A percentile compares a stretch with the other conserved stretches of the same genome.
Conservation (phyloP, 1,140 invertebrate genomes). For the Amphibalanus amphitrite region DNA sequence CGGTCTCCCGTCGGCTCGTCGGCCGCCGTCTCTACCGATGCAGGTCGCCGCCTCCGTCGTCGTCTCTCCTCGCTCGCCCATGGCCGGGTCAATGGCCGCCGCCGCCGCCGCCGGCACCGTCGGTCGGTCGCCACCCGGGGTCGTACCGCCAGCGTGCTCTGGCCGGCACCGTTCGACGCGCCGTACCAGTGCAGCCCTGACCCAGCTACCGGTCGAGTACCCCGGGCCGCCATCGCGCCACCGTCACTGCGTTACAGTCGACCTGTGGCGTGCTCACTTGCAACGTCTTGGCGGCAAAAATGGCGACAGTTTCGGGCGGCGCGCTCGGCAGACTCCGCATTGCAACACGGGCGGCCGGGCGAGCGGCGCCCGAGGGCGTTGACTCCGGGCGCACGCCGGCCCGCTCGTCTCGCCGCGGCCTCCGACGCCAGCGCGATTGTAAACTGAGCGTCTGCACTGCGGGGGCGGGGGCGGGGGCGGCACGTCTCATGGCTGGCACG, state of each 20-base stretch:
- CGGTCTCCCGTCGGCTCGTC: too few species aligned
- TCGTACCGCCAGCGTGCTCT: background rate
- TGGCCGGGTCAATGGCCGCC: background rate
- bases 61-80: too few species aligned
- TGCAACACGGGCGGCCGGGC: background rate
- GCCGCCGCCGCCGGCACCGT: too few species aligned
- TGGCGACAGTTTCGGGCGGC: background rate
- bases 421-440: too few species aligned
- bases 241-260: too few species aligned
- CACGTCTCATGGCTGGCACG: too few species aligned
- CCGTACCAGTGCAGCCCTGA: background rate
- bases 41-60: too few species aligned
- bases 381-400: background rate
- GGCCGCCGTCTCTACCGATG: background rate
- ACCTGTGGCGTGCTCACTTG: background rate
- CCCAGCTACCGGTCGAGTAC: background rate
- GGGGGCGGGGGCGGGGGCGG: too few species aligned
- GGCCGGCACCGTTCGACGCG: too few species aligned
- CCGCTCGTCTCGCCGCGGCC: too few species aligned
- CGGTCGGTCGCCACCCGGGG: too few species aligned
- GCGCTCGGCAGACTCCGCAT: background rate
- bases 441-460: background rate
- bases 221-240: too few species aligned
- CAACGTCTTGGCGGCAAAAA: background rate
- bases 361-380: background rate